A percentile compares a stretch with the other conserved stretches of the same genome.
These are phyloP conservation scores for Andricus grossulariae DNA, from an alignment of 1,140 invertebrate species.

Conservation along the genomic window DNA sequence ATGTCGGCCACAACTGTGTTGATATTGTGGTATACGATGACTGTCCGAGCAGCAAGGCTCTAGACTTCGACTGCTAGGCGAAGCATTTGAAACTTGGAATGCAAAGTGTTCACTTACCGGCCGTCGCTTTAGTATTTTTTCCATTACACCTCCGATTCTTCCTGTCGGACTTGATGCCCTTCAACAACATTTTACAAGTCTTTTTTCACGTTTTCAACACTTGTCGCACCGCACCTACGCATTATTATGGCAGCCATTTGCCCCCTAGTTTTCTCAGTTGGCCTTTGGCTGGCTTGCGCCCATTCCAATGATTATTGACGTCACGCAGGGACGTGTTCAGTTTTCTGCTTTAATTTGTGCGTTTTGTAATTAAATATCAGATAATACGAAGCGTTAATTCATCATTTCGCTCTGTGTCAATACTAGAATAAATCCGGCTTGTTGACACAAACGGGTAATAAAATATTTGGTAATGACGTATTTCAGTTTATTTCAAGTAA, in stretches of 20 bases:
- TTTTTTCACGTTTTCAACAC: conserved; percentile 54
- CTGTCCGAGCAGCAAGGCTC: conserved; percentile 41
- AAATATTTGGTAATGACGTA: too few relatives aligned
- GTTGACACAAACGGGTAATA: too few relatives aligned
- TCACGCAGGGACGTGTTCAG: conserved; percentile 46
- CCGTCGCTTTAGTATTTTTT: conserved; percentile 65
- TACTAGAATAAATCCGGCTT: too few relatives aligned
- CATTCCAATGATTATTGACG: conserved; percentile 52
- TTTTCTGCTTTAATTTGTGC: too few relatives aligned
- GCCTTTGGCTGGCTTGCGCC: conserved; percentile 52
- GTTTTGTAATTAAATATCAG: too few relatives aligned
- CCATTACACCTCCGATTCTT: conserved; percentile 70
- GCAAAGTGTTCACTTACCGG: conserved; percentile 67
- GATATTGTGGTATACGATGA: conserved; percentile 45
- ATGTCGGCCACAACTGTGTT: conserved; percentile 53
- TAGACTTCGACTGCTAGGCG: conserved; percentile 57
- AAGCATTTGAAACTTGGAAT: conserved; percentile 56
- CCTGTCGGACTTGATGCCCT: conserved; percentile 60
- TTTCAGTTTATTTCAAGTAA: too few relatives aligned
- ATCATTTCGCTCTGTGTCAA: too few relatives aligned
- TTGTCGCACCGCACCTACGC: conserved; percentile 58
- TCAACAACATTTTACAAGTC: conserved; percentile 69
- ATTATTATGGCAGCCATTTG: conserved; percentile 73
- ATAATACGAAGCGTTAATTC: too few relatives aligned
- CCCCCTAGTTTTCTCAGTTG: conserved; percentile 58